Evolutionary conservation across 1,140 invertebrate genomes (phyloP), one percentile per base, ranked within the genome.

Genomic region (Sarcophaga peregrina): DNA sequence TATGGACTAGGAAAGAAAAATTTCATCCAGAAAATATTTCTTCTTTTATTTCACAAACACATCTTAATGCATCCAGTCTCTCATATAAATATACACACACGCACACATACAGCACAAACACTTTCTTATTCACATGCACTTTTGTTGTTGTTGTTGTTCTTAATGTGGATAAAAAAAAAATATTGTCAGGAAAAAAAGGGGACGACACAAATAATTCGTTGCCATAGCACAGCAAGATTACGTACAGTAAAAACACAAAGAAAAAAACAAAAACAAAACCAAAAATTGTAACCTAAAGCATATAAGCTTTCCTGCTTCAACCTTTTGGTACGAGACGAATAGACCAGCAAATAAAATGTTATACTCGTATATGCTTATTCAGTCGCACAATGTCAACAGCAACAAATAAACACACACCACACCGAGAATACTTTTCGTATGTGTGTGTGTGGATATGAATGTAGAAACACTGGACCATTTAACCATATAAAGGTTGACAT

Each of bases 231-330:
- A 9, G 0, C 11, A 74, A 45, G 37, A 45, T 45, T 74, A 11
- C 45, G 5, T 46, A 74, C 3, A 74, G 5, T 4, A 46, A 45
- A 46, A 25, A 9, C 25, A 73, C 68, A 25, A 10, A 73, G 8
- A 58, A 13, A n/a, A n/a, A 58, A 7, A 13, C 54, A 58, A n/a
- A 58, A 15, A n/a, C 3, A 58, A 58, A 3, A 8, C 7, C 15
- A 58, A 58, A n/a, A 58, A 58, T n/a, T 58, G 54, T 58, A 58
- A 58, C 54, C 54, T 37, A 58, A 58, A 58, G 13, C n/a, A 46
- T 76, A 76, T 25, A 78, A 25, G 75, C 47, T 78, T 78, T 78
- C 75, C 75, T 50, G 50, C 50, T 78, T 52, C 75, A 78, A 78
- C 75, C 75, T 78, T 78, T 20, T 5, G 17, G 25, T 37, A 17